Conservation (phyloP, 2,797 vertebrate species). For the Fistularia commersonii region DNA sequence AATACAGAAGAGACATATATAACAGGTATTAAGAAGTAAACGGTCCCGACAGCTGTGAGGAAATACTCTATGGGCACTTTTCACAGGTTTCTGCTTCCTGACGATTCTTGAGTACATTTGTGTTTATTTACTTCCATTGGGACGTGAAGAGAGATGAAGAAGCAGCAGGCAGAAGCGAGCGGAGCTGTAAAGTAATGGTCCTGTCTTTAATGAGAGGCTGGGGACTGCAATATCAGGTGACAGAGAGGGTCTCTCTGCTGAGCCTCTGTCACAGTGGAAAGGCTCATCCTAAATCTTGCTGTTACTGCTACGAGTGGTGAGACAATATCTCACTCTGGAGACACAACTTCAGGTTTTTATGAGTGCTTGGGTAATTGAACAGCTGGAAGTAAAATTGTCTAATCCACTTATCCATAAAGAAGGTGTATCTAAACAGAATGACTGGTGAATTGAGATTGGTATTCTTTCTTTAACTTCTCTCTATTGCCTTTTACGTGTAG, state of each 20-base stretch:
- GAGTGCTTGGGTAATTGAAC: constrained; percentile 66
- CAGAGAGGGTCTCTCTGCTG: constrained; percentile 42
- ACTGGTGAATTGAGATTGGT: constrained; percentile 40
- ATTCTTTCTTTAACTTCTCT: constrained; percentile 19
- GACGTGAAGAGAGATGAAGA: constrained; percentile 34
- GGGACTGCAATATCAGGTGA: constrained; percentile 52
- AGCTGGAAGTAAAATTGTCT: constrained; percentile 47
- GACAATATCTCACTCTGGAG: constrained; percentile 56
- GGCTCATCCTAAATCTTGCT: constrained; percentile 64
- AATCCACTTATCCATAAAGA: constrained; percentile 46
- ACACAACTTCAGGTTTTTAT: constrained; percentile 60
- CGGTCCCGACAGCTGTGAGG: constrained; percentile 35
- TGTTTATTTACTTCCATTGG: constrained; percentile 60
- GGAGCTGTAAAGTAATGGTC: constrained; percentile 47
- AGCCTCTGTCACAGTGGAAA: constrained; percentile 51
- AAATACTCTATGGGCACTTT: constrained; percentile 17
- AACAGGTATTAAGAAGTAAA: constrained; percentile 50
- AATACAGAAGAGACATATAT: constrained; percentile 43
- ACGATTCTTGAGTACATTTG: constrained; percentile 42
- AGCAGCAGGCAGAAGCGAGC: constrained; percentile 26
- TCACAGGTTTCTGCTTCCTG: constrained; percentile 22
- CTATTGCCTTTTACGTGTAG: constrained; percentile 19
- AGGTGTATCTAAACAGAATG: constrained; percentile 46
- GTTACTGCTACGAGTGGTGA: constrained; percentile 46
- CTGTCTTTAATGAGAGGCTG: constrained; percentile 55